Evolutionary conservation across 2,113 vertebrate species (phyloP).

Genomic region (Strix aluco): DNA sequence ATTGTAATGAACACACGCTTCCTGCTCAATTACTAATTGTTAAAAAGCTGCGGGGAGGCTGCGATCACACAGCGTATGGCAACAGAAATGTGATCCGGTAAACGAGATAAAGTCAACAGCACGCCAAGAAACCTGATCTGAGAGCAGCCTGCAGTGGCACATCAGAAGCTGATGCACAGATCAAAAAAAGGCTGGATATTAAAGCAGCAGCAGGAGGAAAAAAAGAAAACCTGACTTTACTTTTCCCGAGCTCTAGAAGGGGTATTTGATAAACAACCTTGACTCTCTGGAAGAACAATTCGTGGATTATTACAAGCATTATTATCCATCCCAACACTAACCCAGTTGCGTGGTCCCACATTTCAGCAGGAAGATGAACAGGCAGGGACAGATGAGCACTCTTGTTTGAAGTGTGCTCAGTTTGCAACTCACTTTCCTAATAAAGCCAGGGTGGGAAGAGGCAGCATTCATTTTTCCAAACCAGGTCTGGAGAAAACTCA

Average conservation of each 20-base stretch:
- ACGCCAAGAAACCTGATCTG: conserved; percentile 25
- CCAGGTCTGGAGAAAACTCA: not conserved
- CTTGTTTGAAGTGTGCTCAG: not conserved
- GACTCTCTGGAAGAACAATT: not conserved
- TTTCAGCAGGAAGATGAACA: not conserved
- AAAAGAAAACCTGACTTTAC: not conserved
- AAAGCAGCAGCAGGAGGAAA: not conserved
- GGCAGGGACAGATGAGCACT: not conserved
- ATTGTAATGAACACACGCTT: conserved; percentile 77
- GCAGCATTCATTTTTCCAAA: not conserved
- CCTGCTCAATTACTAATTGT: conserved; percentile 80
- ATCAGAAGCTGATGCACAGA: not conserved
- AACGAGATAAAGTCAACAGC: conserved; percentile 68
- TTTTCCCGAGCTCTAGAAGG: not conserved
- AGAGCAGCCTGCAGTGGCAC: conserved; percentile 28
- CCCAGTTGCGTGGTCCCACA: not conserved
- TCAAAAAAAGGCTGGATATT: not conserved
- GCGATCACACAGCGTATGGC: conserved; percentile 67
- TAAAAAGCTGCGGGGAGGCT: conserved; percentile 78
- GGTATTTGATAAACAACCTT: not conserved
- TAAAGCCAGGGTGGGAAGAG: not conserved
- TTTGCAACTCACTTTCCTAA: not conserved
- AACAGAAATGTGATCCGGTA: conserved; percentile 74
- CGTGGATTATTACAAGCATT: not conserved
- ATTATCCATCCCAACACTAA: accelerated